Base-by-base conservation (phyloP, 2,888 invertebrate genomes). In the Zeuzera pyrina region DNA sequence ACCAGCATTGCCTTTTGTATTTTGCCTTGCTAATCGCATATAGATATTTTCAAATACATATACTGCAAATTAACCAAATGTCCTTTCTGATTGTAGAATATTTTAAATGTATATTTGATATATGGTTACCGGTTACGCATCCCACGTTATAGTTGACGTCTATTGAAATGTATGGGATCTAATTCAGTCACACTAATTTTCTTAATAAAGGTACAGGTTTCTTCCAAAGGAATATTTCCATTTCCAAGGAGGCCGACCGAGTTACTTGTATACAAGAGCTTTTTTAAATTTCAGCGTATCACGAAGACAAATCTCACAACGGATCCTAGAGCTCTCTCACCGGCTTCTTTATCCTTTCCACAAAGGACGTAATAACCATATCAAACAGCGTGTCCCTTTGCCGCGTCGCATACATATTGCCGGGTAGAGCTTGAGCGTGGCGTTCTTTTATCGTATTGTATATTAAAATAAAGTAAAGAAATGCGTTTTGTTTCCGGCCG, bases 291-390 rank as follows among this genome's bases (percentile, higher is more conserved):
- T 78, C 67, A 74, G 74, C 77, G 78, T 81, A 78, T 76, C 78
- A 70, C 51, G 64, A 68, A 72, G 73, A 79, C 72, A 74, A 74
- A 79, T 78, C 77, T 77, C 62, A 44, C 45, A 59, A 49, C 53
- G 56, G 57, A 47, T 62, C 55, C 59, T 57, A 60, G 57, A 48
- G 59, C 37, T 48, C 59, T 70, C 62, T 57, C 61, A 67, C 64
- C 73, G 71, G 62, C 63, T 62, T 56, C 56, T 76, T 72, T 74
- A 73, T 76, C 62, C 62, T 62, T 52, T 50, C 65, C 59, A 77
- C 78, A 79, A 83, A 81, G 74, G 68, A 74, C 66, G 74, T 83
- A 77, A 83, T 81, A 81, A 79, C 81, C 83, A 83, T 81, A 81
- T 83, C 79, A 81, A 81, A 78, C 72, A 63, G 70, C 69, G 70